Percentiles rank a stretch among this genome's conserved stretches.
Evolutionary conservation across 2,113 vertebrate species (phyloP).

Genomic region (Myotis yumanensis): DNA sequence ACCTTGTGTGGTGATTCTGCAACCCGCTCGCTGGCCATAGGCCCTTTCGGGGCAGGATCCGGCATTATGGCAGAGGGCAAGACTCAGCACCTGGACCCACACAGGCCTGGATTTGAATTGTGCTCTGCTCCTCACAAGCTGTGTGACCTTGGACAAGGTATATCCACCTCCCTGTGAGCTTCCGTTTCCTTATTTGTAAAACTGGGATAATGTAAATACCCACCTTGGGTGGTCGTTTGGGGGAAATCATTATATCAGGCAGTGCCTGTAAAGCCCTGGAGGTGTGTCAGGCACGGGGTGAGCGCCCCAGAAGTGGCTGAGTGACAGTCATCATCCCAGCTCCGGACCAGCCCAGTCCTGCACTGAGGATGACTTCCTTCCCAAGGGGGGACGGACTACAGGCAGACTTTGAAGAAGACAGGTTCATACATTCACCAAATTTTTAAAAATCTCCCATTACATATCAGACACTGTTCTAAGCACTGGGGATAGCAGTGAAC

Average conservation of each 20-base stretch:
- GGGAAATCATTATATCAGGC: neutral
- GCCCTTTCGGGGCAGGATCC: constrained; percentile 10
- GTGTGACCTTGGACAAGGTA: constrained; percentile 27
- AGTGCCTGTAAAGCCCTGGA: neutral
- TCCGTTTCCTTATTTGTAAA: constrained; percentile 54
- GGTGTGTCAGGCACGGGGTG: neutral
- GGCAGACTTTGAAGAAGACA: constrained; percentile 20
- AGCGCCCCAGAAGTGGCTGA: neutral
- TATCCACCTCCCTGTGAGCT: neutral
- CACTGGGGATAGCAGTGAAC: neutral
- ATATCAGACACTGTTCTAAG: neutral
- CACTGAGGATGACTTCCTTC: neutral
- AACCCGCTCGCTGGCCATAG: constrained; percentile 12
- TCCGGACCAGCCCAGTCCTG: neutral
- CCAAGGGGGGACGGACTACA: neutral
- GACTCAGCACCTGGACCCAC: neutral
- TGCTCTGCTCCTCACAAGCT: neutral
- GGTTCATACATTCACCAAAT: constrained; percentile 12
- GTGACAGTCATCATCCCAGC: neutral
- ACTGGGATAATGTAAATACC: neutral
- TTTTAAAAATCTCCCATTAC: neutral
- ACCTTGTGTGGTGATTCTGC: constrained; percentile 52
- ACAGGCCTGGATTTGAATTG: constrained; percentile 28
- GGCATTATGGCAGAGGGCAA: neutral
- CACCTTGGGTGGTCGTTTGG: neutral